Conservation (phyloP, 2,888 invertebrate species). For the Copidosoma aretas region DNA sequence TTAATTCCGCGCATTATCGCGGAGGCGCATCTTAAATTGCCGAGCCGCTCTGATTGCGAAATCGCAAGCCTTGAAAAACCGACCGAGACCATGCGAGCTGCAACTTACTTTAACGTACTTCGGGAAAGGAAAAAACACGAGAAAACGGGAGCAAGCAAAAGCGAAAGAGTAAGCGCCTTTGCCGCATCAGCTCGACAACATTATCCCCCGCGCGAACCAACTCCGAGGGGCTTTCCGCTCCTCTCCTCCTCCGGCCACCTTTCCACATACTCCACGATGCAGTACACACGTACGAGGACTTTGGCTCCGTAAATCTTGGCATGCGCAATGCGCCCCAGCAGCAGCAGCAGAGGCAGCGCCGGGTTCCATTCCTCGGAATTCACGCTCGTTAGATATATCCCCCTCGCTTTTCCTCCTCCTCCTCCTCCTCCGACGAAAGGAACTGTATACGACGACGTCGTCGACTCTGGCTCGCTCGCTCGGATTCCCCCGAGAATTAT, state of each 20-base stretch:
- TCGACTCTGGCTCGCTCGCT: conserved; percentile 26
- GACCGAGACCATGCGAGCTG: no score
- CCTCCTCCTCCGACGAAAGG: no score
- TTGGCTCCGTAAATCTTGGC: conserved; percentile 25
- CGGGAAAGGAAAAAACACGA: not conserved
- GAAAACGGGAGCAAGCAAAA: not conserved
- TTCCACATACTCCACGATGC: not conserved
- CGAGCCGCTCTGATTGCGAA: no score
- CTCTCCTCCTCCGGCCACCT: not conserved
- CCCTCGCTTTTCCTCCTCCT: no score
- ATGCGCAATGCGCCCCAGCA: not conserved
- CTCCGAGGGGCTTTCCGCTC: no score
- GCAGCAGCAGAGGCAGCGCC: not conserved
- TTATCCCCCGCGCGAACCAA: conserved; percentile 4
- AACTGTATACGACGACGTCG: conserved; percentile 33
- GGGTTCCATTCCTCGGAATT: conserved; percentile 39
- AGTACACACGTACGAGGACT: no score
- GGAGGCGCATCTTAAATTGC: no score
- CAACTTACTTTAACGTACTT: not conserved
- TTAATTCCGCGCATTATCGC: no score
- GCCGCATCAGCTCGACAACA: not conserved
- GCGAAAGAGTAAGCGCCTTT: no score
- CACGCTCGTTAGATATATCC: conserved; percentile 41
- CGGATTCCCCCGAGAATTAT: conserved; percentile 38
- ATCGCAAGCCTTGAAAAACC: no score